phyloP scores from a whole-genome alignment of 2,113 vertebrate species.

The Maccullochella peelii region DNA sequence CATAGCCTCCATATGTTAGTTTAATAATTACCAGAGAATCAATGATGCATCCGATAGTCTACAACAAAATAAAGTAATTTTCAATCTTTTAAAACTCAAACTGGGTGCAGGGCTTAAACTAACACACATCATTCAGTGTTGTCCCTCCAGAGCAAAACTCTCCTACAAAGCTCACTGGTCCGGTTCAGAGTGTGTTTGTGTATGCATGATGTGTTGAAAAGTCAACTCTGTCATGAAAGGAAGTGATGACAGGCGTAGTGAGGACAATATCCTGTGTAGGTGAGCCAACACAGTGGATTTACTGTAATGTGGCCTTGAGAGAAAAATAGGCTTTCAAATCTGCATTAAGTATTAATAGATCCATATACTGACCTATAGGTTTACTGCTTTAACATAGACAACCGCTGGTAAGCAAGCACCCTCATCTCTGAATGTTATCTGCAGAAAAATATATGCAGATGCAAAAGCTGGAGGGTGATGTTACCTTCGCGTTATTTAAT shows the following conservation, averaged over 20 bases:
- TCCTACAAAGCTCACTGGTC: constrained; percentile 1
- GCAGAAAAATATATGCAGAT: not conserved
- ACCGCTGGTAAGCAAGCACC: not conserved
- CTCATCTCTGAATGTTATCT: not conserved
- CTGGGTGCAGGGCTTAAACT: not conserved
- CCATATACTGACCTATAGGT: not conserved
- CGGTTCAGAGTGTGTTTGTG: not conserved
- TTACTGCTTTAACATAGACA: not conserved
- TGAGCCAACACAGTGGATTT: not conserved
- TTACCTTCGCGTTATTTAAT: not conserved
- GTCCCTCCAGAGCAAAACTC: constrained; percentile 26
- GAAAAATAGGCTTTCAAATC: not conserved
- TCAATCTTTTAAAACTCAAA: too few species aligned
- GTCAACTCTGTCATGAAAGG: constrained; percentile 33
- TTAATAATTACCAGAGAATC: constrained; percentile 3
- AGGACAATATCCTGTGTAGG: constrained; percentile 32
- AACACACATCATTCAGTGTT: constrained; percentile 33
- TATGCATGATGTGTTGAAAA: constrained; percentile 2
- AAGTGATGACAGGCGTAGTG: constrained; percentile 45
- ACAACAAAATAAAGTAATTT: constrained; percentile 2
- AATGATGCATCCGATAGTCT: not conserved
- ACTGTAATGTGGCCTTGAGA: constrained; percentile 25
- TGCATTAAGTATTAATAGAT: constrained; percentile 2
- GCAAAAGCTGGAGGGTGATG: not conserved
- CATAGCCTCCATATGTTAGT: not conserved